These are phyloP conservation scores for Linurgus olivaceus DNA, from an alignment of 2,797 vertebrate genomes.

Conservation along the genomic window DNA sequence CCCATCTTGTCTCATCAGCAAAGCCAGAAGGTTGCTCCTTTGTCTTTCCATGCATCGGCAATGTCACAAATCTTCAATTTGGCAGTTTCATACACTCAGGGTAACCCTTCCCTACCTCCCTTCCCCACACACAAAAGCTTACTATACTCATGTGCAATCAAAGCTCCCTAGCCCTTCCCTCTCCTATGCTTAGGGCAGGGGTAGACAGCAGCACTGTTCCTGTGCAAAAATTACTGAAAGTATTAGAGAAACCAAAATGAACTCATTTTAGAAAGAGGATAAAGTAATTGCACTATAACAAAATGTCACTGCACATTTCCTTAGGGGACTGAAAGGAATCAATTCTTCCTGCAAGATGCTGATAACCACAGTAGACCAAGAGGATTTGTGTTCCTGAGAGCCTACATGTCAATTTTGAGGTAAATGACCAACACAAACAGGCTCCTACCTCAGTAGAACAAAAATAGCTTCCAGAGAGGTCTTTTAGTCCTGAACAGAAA, in stretches of 20 bases:
- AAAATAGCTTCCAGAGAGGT: neutral
- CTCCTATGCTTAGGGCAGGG: neutral
- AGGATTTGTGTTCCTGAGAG: neutral
- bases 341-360: neutral
- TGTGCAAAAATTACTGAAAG: neutral
- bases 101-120: neutral
- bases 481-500: neutral
- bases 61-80: neutral
- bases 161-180: neutral
- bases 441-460: neutral
- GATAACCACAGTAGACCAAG: neutral
- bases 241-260: neutral
- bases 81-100: neutral
- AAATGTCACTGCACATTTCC: neutral
- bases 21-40: neutral
- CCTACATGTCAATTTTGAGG: neutral
- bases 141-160: neutral
- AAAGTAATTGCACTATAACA: neutral
- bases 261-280: neutral
- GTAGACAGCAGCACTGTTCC: neutral
- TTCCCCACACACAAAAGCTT: neutral
- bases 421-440: neutral
- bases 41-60: neutral
- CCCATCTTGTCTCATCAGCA: neutral
- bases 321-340: neutral